A percentile compares a stretch with the other conserved stretches of the same genome.
phyloP scores from a whole-genome alignment of 2,113 vertebrate genomes.

The Elephantulus edwardii region DNA sequence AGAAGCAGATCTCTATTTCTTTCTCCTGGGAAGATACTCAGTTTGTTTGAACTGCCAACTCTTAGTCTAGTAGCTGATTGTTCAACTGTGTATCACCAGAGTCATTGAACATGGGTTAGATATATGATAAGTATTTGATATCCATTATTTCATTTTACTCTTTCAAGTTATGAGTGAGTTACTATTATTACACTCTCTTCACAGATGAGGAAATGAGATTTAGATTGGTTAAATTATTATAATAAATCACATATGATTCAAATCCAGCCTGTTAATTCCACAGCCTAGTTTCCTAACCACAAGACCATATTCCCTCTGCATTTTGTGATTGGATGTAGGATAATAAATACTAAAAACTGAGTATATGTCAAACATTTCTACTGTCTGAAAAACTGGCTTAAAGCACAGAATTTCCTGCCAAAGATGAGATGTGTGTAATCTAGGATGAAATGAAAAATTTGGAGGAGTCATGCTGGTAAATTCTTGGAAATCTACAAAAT shows the following conservation, averaged over 20 bases:
- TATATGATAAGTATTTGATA: neutral
- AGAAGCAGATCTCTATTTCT: neutral
- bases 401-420: neutral
- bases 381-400: conserved; percentile 12
- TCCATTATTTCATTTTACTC: neutral
- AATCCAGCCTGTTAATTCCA: neutral
- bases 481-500: neutral
- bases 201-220: neutral
- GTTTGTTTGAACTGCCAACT: neutral
- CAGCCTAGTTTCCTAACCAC: neutral
- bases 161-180: neutral
- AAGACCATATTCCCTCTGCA: neutral
- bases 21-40: neutral
- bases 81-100: neutral
- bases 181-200: neutral
- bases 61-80: neutral
- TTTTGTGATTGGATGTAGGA: neutral
- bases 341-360: neutral
- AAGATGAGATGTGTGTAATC: neutral
- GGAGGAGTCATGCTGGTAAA: neutral
- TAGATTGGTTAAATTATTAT: neutral
- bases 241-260: neutral
- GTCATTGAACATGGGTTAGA: neutral
- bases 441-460: conserved; percentile 21
- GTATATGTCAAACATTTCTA: neutral